Evolutionary conservation across 2,888 invertebrate species (phyloP).

Genomic region (Drosophila antonietae): DNA sequence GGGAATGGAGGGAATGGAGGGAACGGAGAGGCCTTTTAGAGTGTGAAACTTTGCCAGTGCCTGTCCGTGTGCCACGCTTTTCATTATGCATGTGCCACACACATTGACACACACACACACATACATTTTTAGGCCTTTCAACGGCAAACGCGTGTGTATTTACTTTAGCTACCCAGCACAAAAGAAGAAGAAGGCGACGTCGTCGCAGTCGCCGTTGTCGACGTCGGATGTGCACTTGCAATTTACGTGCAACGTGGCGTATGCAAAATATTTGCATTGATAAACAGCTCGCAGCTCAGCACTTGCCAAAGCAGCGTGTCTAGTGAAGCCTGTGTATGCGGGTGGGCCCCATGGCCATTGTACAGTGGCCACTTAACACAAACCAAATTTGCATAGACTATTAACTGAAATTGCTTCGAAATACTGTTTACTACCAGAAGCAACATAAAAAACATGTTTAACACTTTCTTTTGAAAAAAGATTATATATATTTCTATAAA

Average conservation of each 20-base stretch:
- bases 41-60: constrained; percentile 62
- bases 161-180: constrained; percentile 45
- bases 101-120: constrained; percentile 18
- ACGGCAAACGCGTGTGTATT: constrained; percentile 57
- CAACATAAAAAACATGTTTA: not conserved
- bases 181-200: constrained; percentile 42
- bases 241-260: constrained; percentile 75
- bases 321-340: constrained; percentile 35
- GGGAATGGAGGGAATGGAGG: not conserved
- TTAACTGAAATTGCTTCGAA: constrained; percentile 26
- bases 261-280: constrained; percentile 78
- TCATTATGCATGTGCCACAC: constrained; percentile 66
- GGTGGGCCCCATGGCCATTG: constrained; percentile 30
- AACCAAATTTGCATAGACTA: constrained; percentile 46
- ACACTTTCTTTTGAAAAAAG: not conserved
- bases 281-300: constrained; percentile 67
- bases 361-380: constrained; percentile 57
- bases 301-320: constrained; percentile 39
- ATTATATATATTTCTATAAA: not conserved
- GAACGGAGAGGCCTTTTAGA: not conserved
- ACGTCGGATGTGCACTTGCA: constrained; percentile 70
- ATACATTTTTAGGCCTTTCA: constrained; percentile 70
- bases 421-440: not conserved
- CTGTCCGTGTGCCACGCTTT: constrained; percentile 57
- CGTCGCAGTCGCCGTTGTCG: constrained; percentile 25